Conservation (phyloP, 2,888 invertebrate species). For the Pemphredon lugubris region DNA sequence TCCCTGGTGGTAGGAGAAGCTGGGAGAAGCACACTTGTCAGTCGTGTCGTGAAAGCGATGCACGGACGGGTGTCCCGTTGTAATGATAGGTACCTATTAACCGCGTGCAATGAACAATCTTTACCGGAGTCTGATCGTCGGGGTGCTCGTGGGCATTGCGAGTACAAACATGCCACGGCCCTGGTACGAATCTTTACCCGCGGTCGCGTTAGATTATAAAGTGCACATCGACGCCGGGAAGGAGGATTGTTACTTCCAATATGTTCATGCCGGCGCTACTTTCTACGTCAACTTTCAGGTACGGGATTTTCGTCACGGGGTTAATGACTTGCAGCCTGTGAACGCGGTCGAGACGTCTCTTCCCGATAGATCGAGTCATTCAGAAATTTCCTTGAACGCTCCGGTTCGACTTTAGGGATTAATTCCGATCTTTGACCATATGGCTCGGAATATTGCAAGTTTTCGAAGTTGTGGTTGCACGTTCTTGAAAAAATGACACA, state of each 20-base stretch:
- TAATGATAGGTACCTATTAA: constrained; percentile 47
- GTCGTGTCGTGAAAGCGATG: constrained; percentile 42
- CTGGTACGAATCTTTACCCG: constrained; percentile 90
- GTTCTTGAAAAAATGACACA: no score
- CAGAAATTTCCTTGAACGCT: no score
- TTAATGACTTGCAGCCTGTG: no score
- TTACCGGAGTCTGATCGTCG: constrained; percentile 38
- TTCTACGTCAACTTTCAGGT: constrained; percentile 98
- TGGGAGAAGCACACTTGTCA: constrained; percentile 22
- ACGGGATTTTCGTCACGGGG: constrained; percentile 38
- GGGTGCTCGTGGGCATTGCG: constrained; percentile 38
- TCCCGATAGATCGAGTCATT: neutral
- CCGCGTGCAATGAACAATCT: constrained; percentile 40
- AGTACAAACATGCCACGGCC: constrained; percentile 8
- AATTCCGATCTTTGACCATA: neutral
- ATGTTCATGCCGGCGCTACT: constrained; percentile 94
- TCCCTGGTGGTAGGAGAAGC: constrained; percentile 2
- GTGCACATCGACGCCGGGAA: constrained; percentile 96
- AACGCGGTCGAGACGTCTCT: no score
- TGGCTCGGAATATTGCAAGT: neutral
- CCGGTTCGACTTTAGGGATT: no score
- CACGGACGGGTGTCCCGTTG: constrained; percentile 36
- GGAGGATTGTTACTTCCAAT: constrained; percentile 98
- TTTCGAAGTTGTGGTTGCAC: no score
- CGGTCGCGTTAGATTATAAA: constrained; percentile 97